phyloP scores from a whole-genome alignment of 2,888 invertebrate species.

The Girardia tigrina region DNA sequence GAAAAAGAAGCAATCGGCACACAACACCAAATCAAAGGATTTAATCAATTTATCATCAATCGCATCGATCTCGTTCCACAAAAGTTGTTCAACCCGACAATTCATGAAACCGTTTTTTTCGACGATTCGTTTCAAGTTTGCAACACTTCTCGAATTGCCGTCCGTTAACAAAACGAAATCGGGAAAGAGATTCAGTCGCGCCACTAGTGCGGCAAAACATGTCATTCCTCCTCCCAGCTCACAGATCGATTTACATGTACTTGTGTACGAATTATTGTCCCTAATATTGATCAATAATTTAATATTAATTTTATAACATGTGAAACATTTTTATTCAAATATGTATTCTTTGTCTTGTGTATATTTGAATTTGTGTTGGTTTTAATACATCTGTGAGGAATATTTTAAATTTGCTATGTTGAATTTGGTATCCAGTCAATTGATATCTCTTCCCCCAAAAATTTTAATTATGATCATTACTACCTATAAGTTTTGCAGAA shows the following conservation, averaged over 20 bases:
- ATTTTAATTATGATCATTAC: too few relatives aligned
- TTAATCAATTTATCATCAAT: not conserved
- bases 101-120: not conserved
- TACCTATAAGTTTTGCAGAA: too few relatives aligned
- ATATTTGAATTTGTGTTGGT: too few relatives aligned
- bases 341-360: too few relatives aligned
- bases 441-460: too few relatives aligned
- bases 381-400: too few relatives aligned
- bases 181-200: not conserved
- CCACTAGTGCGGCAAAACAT: constrained; percentile 1
- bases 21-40: constrained; percentile 24
- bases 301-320: too few relatives aligned
- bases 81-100: not conserved
- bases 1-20: constrained; percentile 34
- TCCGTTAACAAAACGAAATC: constrained; percentile 17
- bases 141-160: constrained; percentile 26
- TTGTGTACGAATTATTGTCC: too few relatives aligned
- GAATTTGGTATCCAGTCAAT: too few relatives aligned
- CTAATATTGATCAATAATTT: too few relatives aligned
- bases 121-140: constrained; percentile 15
- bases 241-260: not conserved
- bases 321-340: too few relatives aligned
- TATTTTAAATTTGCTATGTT: too few relatives aligned
- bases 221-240: constrained; percentile 35
- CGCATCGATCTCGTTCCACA: not conserved